Conservation (phyloP, 1,140 invertebrate genomes). For the Papilio dardanus region DNA sequence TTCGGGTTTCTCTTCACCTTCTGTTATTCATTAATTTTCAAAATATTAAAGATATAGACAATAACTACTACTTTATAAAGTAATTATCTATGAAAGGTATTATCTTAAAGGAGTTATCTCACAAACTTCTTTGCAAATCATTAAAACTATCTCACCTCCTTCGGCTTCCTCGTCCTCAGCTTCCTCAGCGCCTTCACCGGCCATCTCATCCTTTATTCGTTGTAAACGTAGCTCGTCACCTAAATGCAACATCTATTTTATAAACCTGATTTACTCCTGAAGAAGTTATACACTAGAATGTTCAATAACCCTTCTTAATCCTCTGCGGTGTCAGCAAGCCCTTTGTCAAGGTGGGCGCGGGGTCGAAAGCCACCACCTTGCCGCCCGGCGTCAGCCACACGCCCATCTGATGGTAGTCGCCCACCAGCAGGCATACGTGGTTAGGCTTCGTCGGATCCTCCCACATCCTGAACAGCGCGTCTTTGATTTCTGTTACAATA, state of each 20-base stretch:
- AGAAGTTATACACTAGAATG: too few relatives aligned
- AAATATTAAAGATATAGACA: background rate
- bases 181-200: conserved; percentile 61
- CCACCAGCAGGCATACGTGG: conserved; percentile 56
- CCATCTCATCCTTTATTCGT: conserved; percentile 70
- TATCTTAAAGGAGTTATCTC: background rate
- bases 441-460: conserved; percentile 59
- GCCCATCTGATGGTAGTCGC: conserved; percentile 73
- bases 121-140: background rate
- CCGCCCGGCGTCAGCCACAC: conserved; percentile 69
- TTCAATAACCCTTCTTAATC: conserved; percentile 61
- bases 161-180: conserved; percentile 61
- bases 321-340: conserved; percentile 62
- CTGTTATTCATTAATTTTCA: conserved; percentile 48
- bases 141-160: conserved; percentile 47
- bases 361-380: conserved; percentile 71
- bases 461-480: conserved; percentile 68
- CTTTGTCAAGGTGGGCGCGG: conserved; percentile 60
- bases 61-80: too few relatives aligned
- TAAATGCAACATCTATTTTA: conserved; percentile 33
- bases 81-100: too few relatives aligned
- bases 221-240: conserved; percentile 71
- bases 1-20: conserved; percentile 71
- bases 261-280: background rate
- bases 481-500: conserved; percentile 66